These are phyloP conservation scores for Drosophila sp. DNA, from an alignment of 1,140 invertebrate species.

Conservation along the genomic window DNA sequence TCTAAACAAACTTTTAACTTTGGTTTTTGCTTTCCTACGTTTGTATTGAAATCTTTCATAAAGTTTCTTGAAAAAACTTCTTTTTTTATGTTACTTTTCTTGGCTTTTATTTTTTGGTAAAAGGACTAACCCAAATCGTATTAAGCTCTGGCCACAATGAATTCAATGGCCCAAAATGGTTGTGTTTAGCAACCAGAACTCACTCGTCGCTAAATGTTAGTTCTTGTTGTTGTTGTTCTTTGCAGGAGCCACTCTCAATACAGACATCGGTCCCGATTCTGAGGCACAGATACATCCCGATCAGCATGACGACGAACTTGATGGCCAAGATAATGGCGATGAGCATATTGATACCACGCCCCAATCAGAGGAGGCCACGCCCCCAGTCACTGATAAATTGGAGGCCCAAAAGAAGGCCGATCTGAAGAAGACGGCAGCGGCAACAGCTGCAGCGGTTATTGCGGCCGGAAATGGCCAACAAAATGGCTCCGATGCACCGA, in stretches of 20 bases:
- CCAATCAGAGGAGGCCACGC: conserved; percentile 81
- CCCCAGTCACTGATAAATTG: conserved; percentile 81
- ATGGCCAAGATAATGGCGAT: conserved; percentile 79
- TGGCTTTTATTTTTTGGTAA: conserved; percentile 49
- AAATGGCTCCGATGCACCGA: conserved; percentile 63
- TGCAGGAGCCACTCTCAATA: conserved; percentile 84
- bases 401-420: conserved; percentile 82
- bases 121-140: conserved; percentile 65
- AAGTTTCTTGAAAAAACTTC: conserved; percentile 29
- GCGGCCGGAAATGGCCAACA: conserved; percentile 74
- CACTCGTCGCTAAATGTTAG: conserved; percentile 82
- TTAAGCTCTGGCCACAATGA: conserved; percentile 31
- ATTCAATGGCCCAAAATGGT: conserved; percentile 26
- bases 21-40: conserved; percentile 51
- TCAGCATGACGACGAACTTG: conserved; percentile 76
- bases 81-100: conserved; percentile 31
- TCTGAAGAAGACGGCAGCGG: conserved; percentile 72
- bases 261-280: conserved; percentile 83
- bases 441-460: conserved; percentile 67
- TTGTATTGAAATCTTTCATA: conserved; percentile 9
- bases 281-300: conserved; percentile 84
- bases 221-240: conserved; percentile 84
- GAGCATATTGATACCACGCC: conserved; percentile 83
- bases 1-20: conserved; percentile 10
- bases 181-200: conserved; percentile 23